Percentiles rank a stretch among this genome's conserved stretches.
These are phyloP conservation scores for Rhingia campestris DNA, from an alignment of 2,888 invertebrate genomes.

Conservation along the genomic window DNA sequence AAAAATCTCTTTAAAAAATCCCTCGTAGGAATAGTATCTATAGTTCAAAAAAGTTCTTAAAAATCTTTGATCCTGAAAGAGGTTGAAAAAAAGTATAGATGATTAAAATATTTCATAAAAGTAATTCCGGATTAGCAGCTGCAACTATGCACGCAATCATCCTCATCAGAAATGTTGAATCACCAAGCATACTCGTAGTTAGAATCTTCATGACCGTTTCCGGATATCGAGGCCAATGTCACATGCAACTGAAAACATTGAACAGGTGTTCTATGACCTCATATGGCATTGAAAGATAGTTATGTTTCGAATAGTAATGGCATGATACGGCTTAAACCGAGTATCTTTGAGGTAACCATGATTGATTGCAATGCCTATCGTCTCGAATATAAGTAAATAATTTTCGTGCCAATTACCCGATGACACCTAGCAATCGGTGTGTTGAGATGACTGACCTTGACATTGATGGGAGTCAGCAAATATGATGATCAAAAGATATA, in stretches of 20 bases:
- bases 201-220: slow-evolving; percentile 17
- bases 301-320: not conserved
- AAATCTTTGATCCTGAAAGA: too few relatives aligned
- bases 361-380: not conserved
- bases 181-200: not conserved
- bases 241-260: not conserved
- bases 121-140: too few relatives aligned
- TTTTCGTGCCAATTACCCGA: not conserved
- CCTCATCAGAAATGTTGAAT: not conserved
- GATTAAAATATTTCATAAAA: too few relatives aligned
- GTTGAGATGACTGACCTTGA: too few relatives aligned
- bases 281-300: slow-evolving; percentile 11
- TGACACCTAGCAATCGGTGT: too few relatives aligned
- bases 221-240: slow-evolving; percentile 25
- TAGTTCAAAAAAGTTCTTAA: too few relatives aligned
- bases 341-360: not conserved
- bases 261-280: slow-evolving; percentile 30
- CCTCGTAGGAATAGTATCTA: too few relatives aligned
- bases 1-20: too few relatives aligned
- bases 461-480: too few relatives aligned
- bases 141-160: too few relatives aligned
- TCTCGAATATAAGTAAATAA: not conserved
- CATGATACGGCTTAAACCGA: not conserved
- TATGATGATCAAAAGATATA: too few relatives aligned
- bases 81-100: too few relatives aligned